Base-by-base conservation (phyloP, 2,113 vertebrate species). In the Sceloporus undulatus region DNA sequence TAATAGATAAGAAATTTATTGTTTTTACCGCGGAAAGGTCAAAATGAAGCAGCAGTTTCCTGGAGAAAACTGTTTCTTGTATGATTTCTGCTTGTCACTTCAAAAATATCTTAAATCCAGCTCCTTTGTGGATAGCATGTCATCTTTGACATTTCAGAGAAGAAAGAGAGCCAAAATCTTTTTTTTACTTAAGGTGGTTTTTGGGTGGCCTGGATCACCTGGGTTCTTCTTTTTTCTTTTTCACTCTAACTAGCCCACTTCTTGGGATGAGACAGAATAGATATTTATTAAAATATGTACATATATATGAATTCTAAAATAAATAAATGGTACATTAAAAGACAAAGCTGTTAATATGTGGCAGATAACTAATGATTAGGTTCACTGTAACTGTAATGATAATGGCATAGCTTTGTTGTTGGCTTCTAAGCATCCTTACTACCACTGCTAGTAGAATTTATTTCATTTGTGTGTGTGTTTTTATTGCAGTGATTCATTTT, bases 1-100 rank as follows among this genome's bases (percentile, higher is more conserved):
- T 66, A 40, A 65, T 66, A 9, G 79, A 25, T 66, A 59, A 25
- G 0, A 0, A 87, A 81, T 65, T n/a, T 90, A 82, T 48, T 14
- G 34, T 75, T 62, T 62, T n/a, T 4, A 40, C 52, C 56, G 52
- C 4, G n/a, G 23, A 94, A 42, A 92, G 89, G 68, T 92, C 84
- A 89, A 73, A 74, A 0, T 54, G 70, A 88, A 93, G 74, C 16
- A 54, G 70, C 65, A 89, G 66, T 84, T 13, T 65, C 59, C 90
- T 52, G 40, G 82, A 84, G 88, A 83, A 86, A 84, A 89, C 0
- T 59, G 62, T 88, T 34, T 52, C 25, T 79, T 85, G 1, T 3
- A 16, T 80, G 59, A 82, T 2, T 0, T 88, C 81, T 86, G 68
- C 90, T 75, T 86, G 71, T n/a, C 65, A 85, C 89, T 91, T 93